Percentiles rank a stretch among this genome's conserved stretches.
Evolutionary conservation across 2,113 vertebrate genomes (phyloP).

Genomic region (Urocitellus parryii): DNA sequence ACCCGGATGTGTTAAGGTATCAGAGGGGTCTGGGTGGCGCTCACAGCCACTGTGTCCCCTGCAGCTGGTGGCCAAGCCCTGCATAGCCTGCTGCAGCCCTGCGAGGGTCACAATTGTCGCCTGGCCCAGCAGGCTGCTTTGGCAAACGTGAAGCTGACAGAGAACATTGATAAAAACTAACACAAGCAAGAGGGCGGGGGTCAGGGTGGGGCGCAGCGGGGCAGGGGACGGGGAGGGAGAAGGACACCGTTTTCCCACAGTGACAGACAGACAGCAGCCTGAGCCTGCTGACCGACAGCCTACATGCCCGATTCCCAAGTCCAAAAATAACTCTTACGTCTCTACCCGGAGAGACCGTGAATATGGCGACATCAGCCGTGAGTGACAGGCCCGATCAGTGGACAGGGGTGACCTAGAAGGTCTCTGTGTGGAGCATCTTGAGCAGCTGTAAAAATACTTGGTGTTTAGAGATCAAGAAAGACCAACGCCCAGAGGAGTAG

Average conservation of each 20-base stretch:
- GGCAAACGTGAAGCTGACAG: background rate
- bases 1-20: too few species aligned
- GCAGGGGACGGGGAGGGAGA: background rate
- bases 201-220: background rate
- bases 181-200: background rate
- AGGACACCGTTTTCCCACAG: background rate
- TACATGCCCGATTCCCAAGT: conserved; percentile 3
- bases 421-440: background rate
- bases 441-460: background rate
- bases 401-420: background rate
- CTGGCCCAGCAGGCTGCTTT: background rate
- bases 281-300: background rate
- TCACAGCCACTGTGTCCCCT: too few species aligned
- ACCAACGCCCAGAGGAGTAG: too few species aligned
- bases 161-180: background rate
- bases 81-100: too few species aligned
- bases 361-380: conserved; percentile 5
- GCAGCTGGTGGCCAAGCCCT: too few species aligned
- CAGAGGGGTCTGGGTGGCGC: too few species aligned
- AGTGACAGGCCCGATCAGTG: conserved; percentile 48
- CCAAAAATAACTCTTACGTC: conserved; percentile 52
- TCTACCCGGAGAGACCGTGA: conserved; percentile 3
- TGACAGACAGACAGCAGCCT: background rate
- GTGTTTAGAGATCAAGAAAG: conserved; percentile 11
- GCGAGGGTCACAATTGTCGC: rapidly evolving